Evolutionary conservation across 1,140 invertebrate species (phyloP).

Genomic region (Chironomus striatipennis): DNA sequence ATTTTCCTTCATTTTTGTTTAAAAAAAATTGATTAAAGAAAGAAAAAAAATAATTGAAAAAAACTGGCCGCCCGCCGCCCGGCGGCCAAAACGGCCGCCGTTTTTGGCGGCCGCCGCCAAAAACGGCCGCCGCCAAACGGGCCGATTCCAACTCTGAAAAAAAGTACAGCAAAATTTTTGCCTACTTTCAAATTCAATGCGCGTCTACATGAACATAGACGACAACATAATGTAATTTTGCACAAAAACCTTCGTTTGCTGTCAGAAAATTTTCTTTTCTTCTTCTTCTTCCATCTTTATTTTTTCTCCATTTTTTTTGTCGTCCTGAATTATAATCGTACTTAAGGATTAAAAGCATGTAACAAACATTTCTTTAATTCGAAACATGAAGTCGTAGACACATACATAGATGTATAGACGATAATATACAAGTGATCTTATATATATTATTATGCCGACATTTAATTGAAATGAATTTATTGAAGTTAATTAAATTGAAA

Average conservation of each 20-base stretch:
- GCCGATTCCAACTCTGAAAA: too few relatives aligned
- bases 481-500: constrained; percentile 10
- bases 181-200: neutral
- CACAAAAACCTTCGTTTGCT: neutral
- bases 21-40: too few relatives aligned
- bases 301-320: neutral
- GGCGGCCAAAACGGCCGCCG: too few relatives aligned
- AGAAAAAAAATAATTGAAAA: too few relatives aligned
- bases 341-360: neutral
- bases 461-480: constrained; percentile 1
- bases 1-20: too few relatives aligned
- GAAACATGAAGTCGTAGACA: neutral
- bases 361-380: neutral
- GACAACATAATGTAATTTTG: neutral
- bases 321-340: neutral
- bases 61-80: too few relatives aligned
- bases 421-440: neutral
- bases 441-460: neutral
- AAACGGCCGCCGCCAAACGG: too few relatives aligned
- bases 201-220: neutral
- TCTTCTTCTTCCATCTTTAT: neutral
- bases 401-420: neutral
- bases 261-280: neutral
- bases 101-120: too few relatives aligned
- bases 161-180: neutral